phyloP scores from a whole-genome alignment of 2,113 vertebrate genomes.

The Heterochromis multidens region DNA sequence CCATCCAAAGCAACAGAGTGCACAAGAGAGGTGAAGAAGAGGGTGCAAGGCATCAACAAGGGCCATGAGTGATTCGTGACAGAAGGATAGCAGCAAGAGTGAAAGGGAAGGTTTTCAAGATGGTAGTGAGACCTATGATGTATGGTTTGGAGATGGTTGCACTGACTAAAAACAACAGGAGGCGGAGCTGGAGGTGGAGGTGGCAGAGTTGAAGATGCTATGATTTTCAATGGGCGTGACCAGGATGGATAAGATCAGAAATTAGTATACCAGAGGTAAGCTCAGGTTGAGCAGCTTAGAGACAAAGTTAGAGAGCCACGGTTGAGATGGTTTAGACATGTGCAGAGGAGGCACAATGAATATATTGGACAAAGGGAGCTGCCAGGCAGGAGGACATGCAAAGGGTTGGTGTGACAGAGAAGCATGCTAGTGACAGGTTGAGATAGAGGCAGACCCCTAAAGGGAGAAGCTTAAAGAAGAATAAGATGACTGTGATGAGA shows the following conservation, averaged over 20 bases:
- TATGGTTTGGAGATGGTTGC: too few relatives aligned
- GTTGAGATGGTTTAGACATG: background rate
- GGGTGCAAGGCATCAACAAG: too few relatives aligned
- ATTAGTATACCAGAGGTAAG: background rate
- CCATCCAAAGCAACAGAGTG: background rate
- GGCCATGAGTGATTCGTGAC: too few relatives aligned
- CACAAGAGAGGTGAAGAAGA: background rate
- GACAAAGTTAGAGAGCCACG: too few relatives aligned
- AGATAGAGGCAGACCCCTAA: background rate
- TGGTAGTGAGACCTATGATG: too few relatives aligned
- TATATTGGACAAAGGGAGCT: background rate
- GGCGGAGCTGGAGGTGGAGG: background rate
- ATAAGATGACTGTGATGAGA: background rate
- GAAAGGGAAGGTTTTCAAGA: too few relatives aligned
- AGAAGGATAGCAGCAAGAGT: too few relatives aligned
- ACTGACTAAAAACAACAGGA: background rate
- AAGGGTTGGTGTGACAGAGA: background rate
- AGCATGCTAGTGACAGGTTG: background rate
- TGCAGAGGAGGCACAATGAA: too few relatives aligned
- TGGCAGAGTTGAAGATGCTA: accelerated
- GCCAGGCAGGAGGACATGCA: background rate
- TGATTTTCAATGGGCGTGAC: background rate
- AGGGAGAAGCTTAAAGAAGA: too few relatives aligned
- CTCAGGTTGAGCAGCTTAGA: background rate
- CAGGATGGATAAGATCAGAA: background rate